These are phyloP conservation scores for Tylochromis polylepis DNA, from an alignment of 2,113 vertebrate species.

Conservation along the genomic window DNA sequence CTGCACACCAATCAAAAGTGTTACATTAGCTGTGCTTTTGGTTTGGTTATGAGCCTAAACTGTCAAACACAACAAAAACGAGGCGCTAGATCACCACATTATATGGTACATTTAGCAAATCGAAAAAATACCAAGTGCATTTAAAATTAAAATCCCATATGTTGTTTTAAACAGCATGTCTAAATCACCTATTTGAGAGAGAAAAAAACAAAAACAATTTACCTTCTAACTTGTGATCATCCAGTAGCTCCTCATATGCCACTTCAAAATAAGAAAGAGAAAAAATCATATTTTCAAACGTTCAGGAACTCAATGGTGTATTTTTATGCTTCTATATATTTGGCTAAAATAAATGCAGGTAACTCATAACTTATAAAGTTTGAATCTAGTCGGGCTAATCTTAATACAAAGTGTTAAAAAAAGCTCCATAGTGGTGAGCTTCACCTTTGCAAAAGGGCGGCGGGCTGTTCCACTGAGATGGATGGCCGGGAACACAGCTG, in stretches of 20 bases:
- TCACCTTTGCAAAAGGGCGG: constrained; percentile 91
- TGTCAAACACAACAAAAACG: not conserved
- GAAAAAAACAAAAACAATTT: not conserved
- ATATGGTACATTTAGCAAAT: not conserved
- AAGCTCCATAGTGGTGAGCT: not conserved
- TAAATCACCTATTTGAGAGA: not conserved
- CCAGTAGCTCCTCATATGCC: constrained; percentile 87
- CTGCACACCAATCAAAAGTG: constrained; percentile 51
- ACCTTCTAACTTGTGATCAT: constrained; percentile 89
- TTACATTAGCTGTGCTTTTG: not conserved
- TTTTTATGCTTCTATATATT: not conserved
- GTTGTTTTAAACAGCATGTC: not conserved
- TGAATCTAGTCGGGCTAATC: not conserved
- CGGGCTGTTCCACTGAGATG: constrained; percentile 90
- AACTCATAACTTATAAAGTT: not conserved
- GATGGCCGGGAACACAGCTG: constrained; percentile 85
- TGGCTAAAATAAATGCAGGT: not conserved
- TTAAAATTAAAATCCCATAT: not conserved
- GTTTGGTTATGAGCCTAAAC: not conserved
- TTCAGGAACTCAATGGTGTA: not conserved
- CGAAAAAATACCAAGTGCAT: not conserved
- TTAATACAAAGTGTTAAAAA: not conserved
- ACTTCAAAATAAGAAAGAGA: constrained; percentile 58
- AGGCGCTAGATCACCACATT: not conserved
- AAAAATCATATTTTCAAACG: not conserved